Evolutionary conservation across 1,140 invertebrate species (phyloP).

Genomic region (Hormaphis cornu): DNA sequence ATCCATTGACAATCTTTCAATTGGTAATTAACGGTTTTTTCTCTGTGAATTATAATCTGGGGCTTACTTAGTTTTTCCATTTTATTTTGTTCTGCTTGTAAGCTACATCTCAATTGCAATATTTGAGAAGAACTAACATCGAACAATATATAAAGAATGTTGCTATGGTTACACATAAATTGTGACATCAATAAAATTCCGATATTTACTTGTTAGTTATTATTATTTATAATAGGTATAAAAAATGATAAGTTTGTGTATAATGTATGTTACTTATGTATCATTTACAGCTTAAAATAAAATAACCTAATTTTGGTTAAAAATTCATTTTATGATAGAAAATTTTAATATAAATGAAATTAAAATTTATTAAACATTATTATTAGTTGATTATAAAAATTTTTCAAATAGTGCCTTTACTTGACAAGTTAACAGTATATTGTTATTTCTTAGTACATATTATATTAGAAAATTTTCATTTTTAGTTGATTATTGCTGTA

Average conservation of each 20-base stretch:
- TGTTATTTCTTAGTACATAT: neutral
- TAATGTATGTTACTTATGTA: no score
- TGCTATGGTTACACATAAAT: conserved; percentile 11
- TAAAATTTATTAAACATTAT: no score
- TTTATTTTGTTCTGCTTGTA: no score
- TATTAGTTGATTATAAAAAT: neutral
- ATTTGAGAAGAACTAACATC: neutral
- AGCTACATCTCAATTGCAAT: neutral
- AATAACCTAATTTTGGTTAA: no score
- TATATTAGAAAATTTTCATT: neutral
- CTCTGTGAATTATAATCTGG: conserved; percentile 78
- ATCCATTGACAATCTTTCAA: conserved; percentile 92
- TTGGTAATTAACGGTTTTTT: conserved; percentile 74
- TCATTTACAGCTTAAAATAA: neutral
- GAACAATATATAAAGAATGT: neutral
- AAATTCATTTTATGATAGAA: no score
- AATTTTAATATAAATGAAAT: no score
- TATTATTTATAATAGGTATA: no score
- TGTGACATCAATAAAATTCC: neutral
- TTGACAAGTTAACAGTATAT: no score
- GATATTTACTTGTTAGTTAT: neutral
- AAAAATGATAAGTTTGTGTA: no score
- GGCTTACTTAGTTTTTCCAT: conserved; percentile 51
- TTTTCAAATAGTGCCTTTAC: no score
- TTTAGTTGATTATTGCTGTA: conserved; percentile 29